Evolutionary conservation across 2,113 vertebrate species (phyloP), one percentile per base, ranked within the genome.

Genomic region (Labrus mixtus): DNA sequence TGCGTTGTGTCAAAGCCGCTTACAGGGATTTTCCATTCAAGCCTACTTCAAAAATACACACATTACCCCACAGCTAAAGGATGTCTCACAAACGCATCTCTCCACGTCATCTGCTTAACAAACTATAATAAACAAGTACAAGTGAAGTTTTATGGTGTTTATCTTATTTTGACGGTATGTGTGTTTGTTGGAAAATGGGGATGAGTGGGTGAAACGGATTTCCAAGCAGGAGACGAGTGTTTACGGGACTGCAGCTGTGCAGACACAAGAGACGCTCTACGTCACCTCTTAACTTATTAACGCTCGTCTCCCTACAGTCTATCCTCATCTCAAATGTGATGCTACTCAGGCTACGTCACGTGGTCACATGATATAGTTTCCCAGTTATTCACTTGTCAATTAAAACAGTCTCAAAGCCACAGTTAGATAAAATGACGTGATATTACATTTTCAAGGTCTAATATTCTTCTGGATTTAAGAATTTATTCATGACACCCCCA

Each of bases 211-310:
- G 83, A 87, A 64, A 22, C 39, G 17, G 53, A 77, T 84, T 90
- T 82, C 73, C 50, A 75, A 62, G 76, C 41, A 68, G 53, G n/a
- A 13, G 65, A 46, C 16, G 10, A 79, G 60, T 91, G 90, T 92
- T 92, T 92, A 92, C 37, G 25, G 36, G 79, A 86, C 53, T 25
- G 82, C 91, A 92, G 91, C 91, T 91, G 91, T 88, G 84, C 10
- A 54, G 74, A 67, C 33, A 59, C 50, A 11, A 62, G 72, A 50
- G 15, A 61, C 3, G 41, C 17, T 16, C 19, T 0, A 61, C 16
- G 67, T 67, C 76, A 81, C 55, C 70, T 20, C 33, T 51, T 57
- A 75, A 81, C 82, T 9, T 72, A 51, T 67, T 23, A 43, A 36
- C n/a, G 1, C 16, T 45, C 37, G 37, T 45, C n/a, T n/a, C n/a